These are phyloP conservation scores for Augochlorella aurata DNA, from an alignment of 2,888 invertebrate species.

Conservation along the genomic window DNA sequence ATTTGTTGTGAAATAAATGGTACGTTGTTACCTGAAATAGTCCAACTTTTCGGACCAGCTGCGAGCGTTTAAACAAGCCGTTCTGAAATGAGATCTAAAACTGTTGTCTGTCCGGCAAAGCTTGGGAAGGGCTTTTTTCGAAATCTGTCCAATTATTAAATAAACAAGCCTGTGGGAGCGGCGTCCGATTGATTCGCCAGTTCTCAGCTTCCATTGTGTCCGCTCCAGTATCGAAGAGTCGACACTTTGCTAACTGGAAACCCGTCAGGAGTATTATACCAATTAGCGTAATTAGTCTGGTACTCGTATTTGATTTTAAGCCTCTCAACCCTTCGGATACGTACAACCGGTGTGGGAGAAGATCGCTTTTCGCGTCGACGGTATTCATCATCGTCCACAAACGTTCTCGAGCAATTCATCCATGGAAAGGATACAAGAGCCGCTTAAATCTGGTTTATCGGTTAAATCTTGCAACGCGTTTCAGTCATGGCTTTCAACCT, in stretches of 20 bases:
- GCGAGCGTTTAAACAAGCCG: neutral
- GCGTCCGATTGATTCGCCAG: constrained; percentile 17
- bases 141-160: constrained; percentile 17
- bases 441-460: constrained; percentile 68
- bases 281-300: constrained; percentile 75
- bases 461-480: constrained; percentile 66
- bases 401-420: constrained; percentile 58
- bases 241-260: constrained; percentile 64
- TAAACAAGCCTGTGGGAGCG: constrained; percentile 17
- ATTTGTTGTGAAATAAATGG: neutral
- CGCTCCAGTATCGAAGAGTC: constrained; percentile 44
- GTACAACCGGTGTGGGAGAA: constrained; percentile 26
- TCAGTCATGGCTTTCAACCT: constrained; percentile 54
- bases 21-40: neutral
- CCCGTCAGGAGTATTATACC: constrained; percentile 73
- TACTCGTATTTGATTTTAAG: constrained; percentile 67
- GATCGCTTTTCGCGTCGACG: constrained; percentile 56
- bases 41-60: neutral
- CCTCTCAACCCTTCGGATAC: constrained; percentile 59
- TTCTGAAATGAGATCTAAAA: neutral
- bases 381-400: constrained; percentile 53
- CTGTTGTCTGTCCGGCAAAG: neutral
- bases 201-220: constrained; percentile 39
- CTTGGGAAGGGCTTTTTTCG: constrained; percentile 6
- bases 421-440: constrained; percentile 56